Percentiles rank a stretch among this genome's conserved stretches.
Evolutionary conservation across 2,888 invertebrate species (phyloP).

Genomic region (Saturnia japonica): DNA sequence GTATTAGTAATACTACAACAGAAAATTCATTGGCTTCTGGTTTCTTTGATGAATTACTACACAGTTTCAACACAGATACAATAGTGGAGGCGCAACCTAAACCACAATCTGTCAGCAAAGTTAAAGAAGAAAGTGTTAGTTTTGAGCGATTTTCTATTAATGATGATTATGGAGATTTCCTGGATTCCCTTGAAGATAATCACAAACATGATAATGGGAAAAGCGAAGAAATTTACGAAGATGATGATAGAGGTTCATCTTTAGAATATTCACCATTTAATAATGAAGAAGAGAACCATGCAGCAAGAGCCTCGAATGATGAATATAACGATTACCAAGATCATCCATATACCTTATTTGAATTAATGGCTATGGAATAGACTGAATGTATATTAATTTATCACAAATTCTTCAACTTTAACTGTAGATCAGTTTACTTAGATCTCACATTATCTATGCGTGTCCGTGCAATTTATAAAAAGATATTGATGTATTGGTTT

Average conservation of each 20-base stretch:
- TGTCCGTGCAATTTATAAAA: not conserved
- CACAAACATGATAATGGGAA: slow-evolving; percentile 41
- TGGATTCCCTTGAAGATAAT: slow-evolving; percentile 52
- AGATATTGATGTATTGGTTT: not conserved
- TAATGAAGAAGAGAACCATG: slow-evolving; percentile 37
- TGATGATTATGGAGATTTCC: slow-evolving; percentile 63
- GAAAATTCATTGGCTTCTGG: slow-evolving; percentile 46
- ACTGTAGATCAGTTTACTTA: slow-evolving; percentile 33
- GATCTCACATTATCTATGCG: slow-evolving; percentile 38
- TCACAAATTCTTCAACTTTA: slow-evolving; percentile 21
- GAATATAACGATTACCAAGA: slow-evolving; percentile 47
- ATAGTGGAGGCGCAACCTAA: slow-evolving; percentile 35
- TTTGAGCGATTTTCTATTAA: slow-evolving; percentile 54
- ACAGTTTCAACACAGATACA: slow-evolving; percentile 45
- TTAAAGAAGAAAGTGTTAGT: slow-evolving; percentile 51
- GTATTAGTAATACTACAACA: slow-evolving; percentile 40
- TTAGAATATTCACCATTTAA: slow-evolving; percentile 43
- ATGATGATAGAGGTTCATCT: slow-evolving; percentile 41
- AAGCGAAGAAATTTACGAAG: slow-evolving; percentile 47
- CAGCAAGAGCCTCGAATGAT: slow-evolving; percentile 36
- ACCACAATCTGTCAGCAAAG: slow-evolving; percentile 33
- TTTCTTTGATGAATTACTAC: slow-evolving; percentile 61
- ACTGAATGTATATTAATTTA: slow-evolving; percentile 45
- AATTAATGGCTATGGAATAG: slow-evolving; percentile 76
- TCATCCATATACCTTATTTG: slow-evolving; percentile 63